Evolutionary conservation across 1,140 invertebrate species (phyloP).

Genomic region (Vanessa tameamea): DNA sequence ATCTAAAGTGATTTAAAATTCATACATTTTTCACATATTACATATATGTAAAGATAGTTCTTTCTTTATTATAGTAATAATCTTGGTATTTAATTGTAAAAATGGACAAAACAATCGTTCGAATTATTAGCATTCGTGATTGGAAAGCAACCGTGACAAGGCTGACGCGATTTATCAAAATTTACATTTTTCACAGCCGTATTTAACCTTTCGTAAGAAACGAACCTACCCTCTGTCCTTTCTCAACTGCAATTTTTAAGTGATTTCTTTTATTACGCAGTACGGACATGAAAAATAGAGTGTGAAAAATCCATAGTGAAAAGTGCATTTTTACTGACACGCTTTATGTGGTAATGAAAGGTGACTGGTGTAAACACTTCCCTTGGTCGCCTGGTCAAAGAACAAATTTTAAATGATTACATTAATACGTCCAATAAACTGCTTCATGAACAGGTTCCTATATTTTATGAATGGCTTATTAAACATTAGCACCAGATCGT

Average conservation of each 20-base stretch:
- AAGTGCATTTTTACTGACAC: conserved; percentile 59
- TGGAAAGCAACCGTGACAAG: too few species aligned
- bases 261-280: conserved; percentile 75
- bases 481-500: too few species aligned
- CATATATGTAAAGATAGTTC: too few species aligned
- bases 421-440: too few species aligned
- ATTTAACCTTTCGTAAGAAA: conserved; percentile 50
- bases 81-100: too few species aligned
- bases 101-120: too few species aligned
- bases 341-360: conserved; percentile 65
- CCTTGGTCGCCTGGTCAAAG: conserved; percentile 39
- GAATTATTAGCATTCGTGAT: too few species aligned
- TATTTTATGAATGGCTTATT: too few species aligned
- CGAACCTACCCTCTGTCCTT: conserved; percentile 49
- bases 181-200: conserved; percentile 31
- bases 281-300: conserved; percentile 66
- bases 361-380: conserved; percentile 57
- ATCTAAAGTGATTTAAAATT: too few species aligned
- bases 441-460: too few species aligned
- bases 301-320: conserved; percentile 68
- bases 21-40: too few species aligned
- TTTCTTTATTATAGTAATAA: too few species aligned
- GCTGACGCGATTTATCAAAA: background rate
- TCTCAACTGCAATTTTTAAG: conserved; percentile 67
- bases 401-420: conserved; percentile 17